Conservation (phyloP, 1,140 invertebrate genomes). For the Lordiphosa collinella region DNA sequence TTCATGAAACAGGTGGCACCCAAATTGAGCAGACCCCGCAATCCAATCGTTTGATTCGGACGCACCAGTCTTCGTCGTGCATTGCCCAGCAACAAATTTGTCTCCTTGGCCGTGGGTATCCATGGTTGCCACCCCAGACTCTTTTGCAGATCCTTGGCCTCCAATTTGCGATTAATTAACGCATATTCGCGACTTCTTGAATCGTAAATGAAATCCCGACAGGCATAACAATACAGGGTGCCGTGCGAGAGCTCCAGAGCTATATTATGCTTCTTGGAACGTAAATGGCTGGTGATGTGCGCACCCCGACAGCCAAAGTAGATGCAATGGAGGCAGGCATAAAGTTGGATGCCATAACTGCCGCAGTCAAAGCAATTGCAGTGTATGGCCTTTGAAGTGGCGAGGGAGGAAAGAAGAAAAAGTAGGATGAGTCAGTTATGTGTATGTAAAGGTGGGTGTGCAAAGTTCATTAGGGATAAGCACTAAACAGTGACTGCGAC, state of each 20-base stretch:
- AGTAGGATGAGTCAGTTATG: background rate
- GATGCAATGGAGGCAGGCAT: conserved; percentile 95
- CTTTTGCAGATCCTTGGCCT: conserved; percentile 85
- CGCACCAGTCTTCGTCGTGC: conserved; percentile 89
- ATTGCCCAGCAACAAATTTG: conserved; percentile 85
- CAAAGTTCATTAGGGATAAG: background rate
- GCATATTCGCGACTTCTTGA: conserved; percentile 84
- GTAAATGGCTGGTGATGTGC: conserved; percentile 93
- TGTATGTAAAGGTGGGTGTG: background rate
- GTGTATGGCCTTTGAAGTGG: conserved; percentile 43
- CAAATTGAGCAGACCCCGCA: conserved; percentile 96
- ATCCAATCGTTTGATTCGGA: conserved; percentile 91
- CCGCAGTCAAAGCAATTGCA: conserved; percentile 84
- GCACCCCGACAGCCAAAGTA: conserved; percentile 92
- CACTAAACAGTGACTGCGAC: background rate
- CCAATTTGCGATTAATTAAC: conserved; percentile 80
- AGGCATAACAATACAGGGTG: conserved; percentile 94
- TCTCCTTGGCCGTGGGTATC: conserved; percentile 89
- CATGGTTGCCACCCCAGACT: conserved; percentile 87
- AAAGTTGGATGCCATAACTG: conserved; percentile 86
- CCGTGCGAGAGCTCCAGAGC: conserved; percentile 94
- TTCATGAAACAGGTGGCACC: conserved; percentile 99
- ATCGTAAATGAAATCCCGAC: conserved; percentile 96
- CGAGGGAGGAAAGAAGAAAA: conserved; percentile 13
- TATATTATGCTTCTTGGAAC: conserved; percentile 89